phyloP scores from a whole-genome alignment of 2,888 invertebrate genomes.

The Melitaea athalia region DNA sequence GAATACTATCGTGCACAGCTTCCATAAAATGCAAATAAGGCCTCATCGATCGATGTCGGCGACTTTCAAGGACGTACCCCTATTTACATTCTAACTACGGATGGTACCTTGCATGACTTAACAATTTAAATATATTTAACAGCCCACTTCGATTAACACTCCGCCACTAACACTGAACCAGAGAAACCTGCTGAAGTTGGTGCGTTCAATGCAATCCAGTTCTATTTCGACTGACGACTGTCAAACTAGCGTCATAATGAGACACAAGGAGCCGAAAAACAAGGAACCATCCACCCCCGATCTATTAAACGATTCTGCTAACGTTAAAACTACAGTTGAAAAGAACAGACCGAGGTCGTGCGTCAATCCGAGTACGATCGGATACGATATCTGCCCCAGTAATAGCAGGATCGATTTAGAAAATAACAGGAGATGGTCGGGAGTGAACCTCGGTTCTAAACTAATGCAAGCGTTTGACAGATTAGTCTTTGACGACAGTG shows the following conservation, averaged over 20 bases:
- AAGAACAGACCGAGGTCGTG: conserved; percentile 87
- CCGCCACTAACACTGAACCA: conserved; percentile 83
- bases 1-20: conserved; percentile 76
- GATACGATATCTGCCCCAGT: conserved; percentile 75
- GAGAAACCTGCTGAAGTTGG: conserved; percentile 81
- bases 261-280: conserved; percentile 74
- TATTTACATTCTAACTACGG: conserved; percentile 57
- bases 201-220: conserved; percentile 82
- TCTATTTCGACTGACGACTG: conserved; percentile 80
- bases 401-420: conserved; percentile 75
- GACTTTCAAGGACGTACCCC: conserved; percentile 50
- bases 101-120: conserved; percentile 77
- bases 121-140: conserved; percentile 80
- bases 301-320: conserved; percentile 80
- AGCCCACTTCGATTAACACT: conserved; percentile 78
- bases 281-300: conserved; percentile 83
- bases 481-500: conserved; percentile 85
- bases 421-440: conserved; percentile 87
- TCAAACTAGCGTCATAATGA: conserved; percentile 78
- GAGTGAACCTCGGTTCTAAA: conserved; percentile 86
- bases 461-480: conserved; percentile 88
- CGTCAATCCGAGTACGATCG: conserved; percentile 80
- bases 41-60: conserved; percentile 51
- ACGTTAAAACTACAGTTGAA: conserved; percentile 73
- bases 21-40: conserved; percentile 81